Conservation (phyloP, 2,797 vertebrate genomes). For the Notolabrus celidotus region DNA sequence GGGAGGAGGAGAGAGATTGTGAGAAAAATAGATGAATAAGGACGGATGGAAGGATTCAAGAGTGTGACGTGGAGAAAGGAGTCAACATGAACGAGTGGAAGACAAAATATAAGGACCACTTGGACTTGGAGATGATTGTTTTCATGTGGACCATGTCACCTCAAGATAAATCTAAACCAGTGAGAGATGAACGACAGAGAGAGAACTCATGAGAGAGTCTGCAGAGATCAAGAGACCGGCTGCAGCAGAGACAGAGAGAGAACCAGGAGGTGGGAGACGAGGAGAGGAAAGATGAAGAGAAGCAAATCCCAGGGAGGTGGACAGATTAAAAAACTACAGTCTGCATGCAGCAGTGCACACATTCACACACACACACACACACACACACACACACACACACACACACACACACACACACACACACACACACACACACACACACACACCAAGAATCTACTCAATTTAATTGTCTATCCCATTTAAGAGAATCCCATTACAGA, state of each 20-base stretch:
- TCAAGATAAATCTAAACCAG: too few relatives aligned
- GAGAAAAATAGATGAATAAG: not conserved
- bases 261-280: not conserved
- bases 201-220: not conserved
- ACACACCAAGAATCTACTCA: constrained; percentile 10
- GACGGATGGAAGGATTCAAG: too few relatives aligned
- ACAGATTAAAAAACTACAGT: constrained; percentile 7
- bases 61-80: too few relatives aligned
- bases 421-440: not conserved
- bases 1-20: not conserved
- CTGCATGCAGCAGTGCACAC: not conserved
- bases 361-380: not conserved
- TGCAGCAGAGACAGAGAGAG: constrained; percentile 11
- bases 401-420: not conserved
- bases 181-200: too few relatives aligned
- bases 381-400: constrained; percentile 1
- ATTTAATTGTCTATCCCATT: constrained; percentile 31
- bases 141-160: too few relatives aligned
- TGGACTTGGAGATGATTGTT: too few relatives aligned
- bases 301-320: not conserved
- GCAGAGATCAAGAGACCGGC: constrained; percentile 2
- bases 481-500: constrained; percentile 28
- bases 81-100: too few relatives aligned
- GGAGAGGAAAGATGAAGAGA: too few relatives aligned
- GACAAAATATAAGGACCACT: too few relatives aligned